Evolutionary conservation across 2,113 vertebrate genomes (phyloP), one percentile per base, ranked within the genome.

Genomic region (Indicator maculatus): DNA sequence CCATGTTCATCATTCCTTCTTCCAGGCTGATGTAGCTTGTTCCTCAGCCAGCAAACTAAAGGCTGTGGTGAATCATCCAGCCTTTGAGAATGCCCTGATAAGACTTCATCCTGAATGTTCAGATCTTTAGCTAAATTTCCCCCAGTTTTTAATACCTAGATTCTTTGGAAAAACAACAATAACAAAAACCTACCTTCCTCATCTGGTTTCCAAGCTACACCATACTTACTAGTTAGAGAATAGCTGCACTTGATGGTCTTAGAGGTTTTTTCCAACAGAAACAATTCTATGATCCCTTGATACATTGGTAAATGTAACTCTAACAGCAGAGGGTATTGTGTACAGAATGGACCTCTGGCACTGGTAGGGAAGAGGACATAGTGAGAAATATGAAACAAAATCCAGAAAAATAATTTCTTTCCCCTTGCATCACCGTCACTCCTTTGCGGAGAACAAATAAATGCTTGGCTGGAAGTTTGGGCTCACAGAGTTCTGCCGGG

Each of bases 121-220:
- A 39, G 33, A 16, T 47, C 26, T 79, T 69, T 4, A 50, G 52
- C 69, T 66, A 18, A n/a, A 52, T 67, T 60, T 27, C 8, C 19
- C 23, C 26, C 16, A 11, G 0, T 66, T 71, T 71, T 59, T 44
- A 77, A 52, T 30, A 18, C 31, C 30, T 21, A 27, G 10, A 33
- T 45, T 65, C 55, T 15, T 20, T 38, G 39, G 15, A 53, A 39
- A 88, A 79, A 9, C 21, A 76, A 8, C 2, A 76, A 6, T 18
- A 75, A 8, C 1, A 45, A 28, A 31, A 30, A 2, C 27, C 18
- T 61, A 15, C 31, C 21, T 60, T 61, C 27, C 18, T 23, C 21
- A 23, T 16, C 11, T 8, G 0, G 0, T 27, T 79, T 64, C 26
- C 38, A 47, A 65, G 28, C 8, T 11, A 21, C 11, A 21, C 47